Evolutionary conservation across 2,113 vertebrate genomes (phyloP).

Genomic region (Ivindomyrus marchei): DNA sequence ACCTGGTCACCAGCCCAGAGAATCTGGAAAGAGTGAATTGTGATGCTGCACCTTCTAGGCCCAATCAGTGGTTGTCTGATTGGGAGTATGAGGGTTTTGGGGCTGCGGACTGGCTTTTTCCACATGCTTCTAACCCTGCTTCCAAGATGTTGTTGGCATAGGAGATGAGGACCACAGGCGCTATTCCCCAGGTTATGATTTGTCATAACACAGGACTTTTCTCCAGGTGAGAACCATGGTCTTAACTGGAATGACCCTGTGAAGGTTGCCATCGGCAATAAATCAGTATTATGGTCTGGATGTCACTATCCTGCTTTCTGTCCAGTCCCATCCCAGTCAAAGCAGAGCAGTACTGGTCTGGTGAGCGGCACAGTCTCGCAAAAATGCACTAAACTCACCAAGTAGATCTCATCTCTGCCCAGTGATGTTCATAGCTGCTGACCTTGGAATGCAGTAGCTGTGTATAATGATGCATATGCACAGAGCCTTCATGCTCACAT

Average conservation of each 20-base stretch:
- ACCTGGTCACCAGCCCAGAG: neutral
- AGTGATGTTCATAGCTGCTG: neutral
- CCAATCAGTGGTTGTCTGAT: neutral
- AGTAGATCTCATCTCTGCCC: neutral
- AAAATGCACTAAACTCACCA: neutral
- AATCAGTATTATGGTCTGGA: neutral
- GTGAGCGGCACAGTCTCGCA: neutral
- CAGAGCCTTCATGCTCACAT: neutral
- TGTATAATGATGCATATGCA: neutral
- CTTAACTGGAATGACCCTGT: neutral
- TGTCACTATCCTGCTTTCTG: neutral
- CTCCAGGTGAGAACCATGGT: neutral
- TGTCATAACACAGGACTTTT: neutral
- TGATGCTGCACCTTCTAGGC: neutral
- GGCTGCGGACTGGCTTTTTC: neutral
- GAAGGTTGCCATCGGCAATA: neutral
- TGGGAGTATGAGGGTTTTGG: neutral
- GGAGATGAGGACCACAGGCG: neutral
- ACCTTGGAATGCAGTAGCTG: neutral
- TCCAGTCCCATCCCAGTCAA: neutral
- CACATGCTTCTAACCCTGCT: neutral
- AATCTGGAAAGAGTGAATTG: neutral
- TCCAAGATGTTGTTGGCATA: neutral
- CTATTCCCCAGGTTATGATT: neutral
- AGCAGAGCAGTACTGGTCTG: neutral